Percentiles rank a stretch among this genome's conserved stretches.
Evolutionary conservation across 2,888 invertebrate genomes (phyloP).

Genomic region (Frankliniella fusca): DNA sequence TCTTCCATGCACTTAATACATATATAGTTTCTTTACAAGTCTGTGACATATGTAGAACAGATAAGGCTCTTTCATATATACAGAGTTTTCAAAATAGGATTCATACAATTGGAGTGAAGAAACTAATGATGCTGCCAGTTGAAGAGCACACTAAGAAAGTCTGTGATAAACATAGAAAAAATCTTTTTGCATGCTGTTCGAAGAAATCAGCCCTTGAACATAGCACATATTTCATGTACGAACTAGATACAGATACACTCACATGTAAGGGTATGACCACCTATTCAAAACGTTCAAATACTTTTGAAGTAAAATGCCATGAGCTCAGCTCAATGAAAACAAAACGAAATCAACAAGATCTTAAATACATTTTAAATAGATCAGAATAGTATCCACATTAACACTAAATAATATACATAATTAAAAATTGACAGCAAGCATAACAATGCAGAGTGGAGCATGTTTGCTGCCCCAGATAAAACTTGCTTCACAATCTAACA

Average conservation of each 20-base stretch:
- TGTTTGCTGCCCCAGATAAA: neutral
- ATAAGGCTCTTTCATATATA: too few species aligned
- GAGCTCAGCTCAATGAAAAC: constrained; percentile 19
- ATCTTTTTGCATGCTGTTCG: too few species aligned
- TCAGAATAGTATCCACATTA: neutral
- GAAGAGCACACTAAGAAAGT: too few species aligned
- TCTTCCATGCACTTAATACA: too few species aligned
- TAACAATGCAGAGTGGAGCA: neutral
- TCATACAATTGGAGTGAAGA: too few species aligned
- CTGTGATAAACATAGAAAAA: too few species aligned
- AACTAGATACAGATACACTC: neutral
- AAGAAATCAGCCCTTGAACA: neutral
- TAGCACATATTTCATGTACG: neutral
- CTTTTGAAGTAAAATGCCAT: neutral
- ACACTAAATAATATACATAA: neutral
- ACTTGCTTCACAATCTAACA: neutral
- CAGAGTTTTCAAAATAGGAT: too few species aligned
- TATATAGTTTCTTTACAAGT: too few species aligned
- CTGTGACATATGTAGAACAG: too few species aligned
- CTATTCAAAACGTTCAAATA: neutral
- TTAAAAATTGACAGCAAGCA: neutral
- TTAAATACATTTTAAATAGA: neutral
- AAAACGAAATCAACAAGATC: neutral
- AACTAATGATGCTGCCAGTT: too few species aligned
- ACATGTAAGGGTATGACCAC: neutral